Percentiles rank a stretch among this genome's conserved stretches.
These are phyloP conservation scores for Fragum sueziense DNA, from an alignment of 2,888 invertebrate genomes.

Conservation along the genomic window DNA sequence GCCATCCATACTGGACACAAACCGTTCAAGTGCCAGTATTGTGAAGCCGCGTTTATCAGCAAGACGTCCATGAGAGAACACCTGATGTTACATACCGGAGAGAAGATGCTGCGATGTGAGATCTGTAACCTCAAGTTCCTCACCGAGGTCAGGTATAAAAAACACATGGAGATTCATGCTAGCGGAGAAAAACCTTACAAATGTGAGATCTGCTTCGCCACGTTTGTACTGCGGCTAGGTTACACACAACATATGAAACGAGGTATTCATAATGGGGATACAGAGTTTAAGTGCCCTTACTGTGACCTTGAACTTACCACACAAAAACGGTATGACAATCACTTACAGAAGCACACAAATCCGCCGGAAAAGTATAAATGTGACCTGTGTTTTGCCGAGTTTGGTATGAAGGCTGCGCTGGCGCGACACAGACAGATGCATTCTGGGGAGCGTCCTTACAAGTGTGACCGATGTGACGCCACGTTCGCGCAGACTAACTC, in stretches of 20 bases:
- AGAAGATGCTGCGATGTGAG: neutral
- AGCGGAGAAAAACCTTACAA: neutral
- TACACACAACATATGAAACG: neutral
- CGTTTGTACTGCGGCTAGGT: neutral
- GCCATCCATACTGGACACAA: neutral
- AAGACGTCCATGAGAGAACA: neutral
- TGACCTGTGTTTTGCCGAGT: neutral
- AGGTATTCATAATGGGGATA: neutral
- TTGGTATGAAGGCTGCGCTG: neutral
- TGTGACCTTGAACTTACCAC: slow-evolving; percentile 6
- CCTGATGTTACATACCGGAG: neutral
- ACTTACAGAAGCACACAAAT: neutral
- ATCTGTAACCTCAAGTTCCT: neutral
- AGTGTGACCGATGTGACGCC: neutral
- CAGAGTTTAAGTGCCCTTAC: neutral
- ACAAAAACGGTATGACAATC: neutral
- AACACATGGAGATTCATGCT: neutral
- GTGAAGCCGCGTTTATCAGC: neutral
- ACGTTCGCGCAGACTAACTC: neutral
- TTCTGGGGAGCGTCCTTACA: neutral
- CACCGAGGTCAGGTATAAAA: neutral
- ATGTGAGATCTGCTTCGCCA: neutral
- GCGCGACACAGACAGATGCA: neutral
- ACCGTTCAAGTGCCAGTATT: neutral
- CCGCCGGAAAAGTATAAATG: neutral